Percentiles rank a stretch among this genome's conserved stretches.
Evolutionary conservation across 2,113 vertebrate genomes (phyloP).

Genomic region (Rhineura floridana): DNA sequence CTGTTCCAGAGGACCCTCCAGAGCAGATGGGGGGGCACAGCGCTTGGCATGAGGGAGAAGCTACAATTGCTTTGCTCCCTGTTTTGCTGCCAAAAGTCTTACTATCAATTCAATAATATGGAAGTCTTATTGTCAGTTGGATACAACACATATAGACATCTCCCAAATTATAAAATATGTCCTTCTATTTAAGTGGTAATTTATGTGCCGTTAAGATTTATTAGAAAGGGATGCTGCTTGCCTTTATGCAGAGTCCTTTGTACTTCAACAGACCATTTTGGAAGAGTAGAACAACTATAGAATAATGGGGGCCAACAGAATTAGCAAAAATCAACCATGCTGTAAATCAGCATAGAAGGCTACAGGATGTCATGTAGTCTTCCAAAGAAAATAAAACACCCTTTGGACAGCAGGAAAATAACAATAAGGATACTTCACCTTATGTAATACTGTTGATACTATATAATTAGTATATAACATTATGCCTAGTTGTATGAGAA

Average conservation of each 20-base stretch:
- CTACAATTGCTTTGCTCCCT: too few relatives aligned
- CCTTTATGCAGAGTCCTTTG: conserved; percentile 21
- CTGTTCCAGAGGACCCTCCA: too few relatives aligned
- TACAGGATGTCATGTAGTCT: conserved; percentile 21
- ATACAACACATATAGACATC: too few relatives aligned
- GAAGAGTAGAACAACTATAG: rapidly evolving
- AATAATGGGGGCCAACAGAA: neutral
- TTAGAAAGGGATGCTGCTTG: neutral
- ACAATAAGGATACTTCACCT: neutral
- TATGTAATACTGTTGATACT: too few relatives aligned
- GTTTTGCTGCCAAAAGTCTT: too few relatives aligned
- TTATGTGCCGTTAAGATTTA: neutral
- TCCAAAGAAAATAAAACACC: neutral
- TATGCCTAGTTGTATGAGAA: conserved; percentile 60
- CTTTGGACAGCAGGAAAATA: conserved; percentile 39
- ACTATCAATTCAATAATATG: too few relatives aligned
- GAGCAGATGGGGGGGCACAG: too few relatives aligned
- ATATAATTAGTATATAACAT: too few relatives aligned
- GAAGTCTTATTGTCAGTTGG: too few relatives aligned
- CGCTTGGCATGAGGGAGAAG: too few relatives aligned
- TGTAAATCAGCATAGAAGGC: conserved; percentile 33
- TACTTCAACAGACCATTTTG: neutral
- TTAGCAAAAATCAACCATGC: conserved; percentile 22
- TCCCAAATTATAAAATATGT: conserved; percentile 1
- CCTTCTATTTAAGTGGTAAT: neutral